Percentiles rank a stretch among this genome's conserved stretches.
phyloP scores from a whole-genome alignment of 2,113 vertebrate species.

The Podocnemis expansa region DNA sequence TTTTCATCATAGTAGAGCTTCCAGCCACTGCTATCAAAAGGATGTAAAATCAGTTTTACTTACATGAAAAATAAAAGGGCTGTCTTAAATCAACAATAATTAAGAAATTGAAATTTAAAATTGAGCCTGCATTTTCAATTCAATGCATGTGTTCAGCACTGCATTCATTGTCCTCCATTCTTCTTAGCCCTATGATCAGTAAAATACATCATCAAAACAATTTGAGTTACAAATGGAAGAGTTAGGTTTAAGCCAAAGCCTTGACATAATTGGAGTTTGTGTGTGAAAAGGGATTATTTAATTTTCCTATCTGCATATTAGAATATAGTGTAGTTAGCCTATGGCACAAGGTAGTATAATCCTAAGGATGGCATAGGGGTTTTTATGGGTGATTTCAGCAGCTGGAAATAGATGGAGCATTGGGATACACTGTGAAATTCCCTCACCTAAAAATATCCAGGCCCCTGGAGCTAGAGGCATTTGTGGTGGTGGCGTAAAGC shows the following conservation, averaged over 20 bases:
- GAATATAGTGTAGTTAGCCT: not conserved
- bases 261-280: not conserved
- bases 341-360: not conserved
- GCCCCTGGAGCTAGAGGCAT: not conserved
- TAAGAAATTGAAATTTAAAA: not conserved
- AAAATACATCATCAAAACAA: not conserved
- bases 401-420: not conserved
- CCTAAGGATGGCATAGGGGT: not conserved
- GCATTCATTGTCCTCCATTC: not conserved
- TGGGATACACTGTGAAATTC: not conserved
- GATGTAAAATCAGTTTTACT: not conserved
- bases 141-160: not conserved
- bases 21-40: not conserved
- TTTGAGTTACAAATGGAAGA: not conserved
- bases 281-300: not conserved
- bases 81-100: not conserved
- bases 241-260: not conserved
- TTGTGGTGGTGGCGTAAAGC: not conserved
- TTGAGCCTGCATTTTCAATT: not conserved
- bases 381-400: not conserved
- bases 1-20: not conserved
- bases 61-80: not conserved
- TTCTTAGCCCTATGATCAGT: not conserved
- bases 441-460: not conserved
- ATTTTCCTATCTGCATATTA: not conserved